These are phyloP conservation scores for Chrysopa pallens DNA, from an alignment of 1,140 invertebrate species.

Conservation along the genomic window DNA sequence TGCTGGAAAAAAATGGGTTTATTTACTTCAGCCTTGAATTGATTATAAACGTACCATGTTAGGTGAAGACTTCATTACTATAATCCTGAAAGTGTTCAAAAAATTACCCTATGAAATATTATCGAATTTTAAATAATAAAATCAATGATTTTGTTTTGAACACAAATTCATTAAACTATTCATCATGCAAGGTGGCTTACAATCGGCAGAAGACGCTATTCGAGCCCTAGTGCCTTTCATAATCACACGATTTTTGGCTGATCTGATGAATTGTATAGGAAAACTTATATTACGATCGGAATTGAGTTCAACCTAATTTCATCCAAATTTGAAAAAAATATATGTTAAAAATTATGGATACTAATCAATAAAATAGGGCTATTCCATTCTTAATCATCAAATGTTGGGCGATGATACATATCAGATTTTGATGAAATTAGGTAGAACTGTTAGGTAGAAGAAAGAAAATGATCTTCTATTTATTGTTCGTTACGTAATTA, in stretches of 20 bases:
- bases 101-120: not conserved
- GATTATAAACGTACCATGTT: not conserved
- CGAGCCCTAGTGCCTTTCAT: constrained; percentile 24
- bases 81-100: not conserved
- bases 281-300: too few species aligned
- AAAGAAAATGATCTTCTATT: too few species aligned
- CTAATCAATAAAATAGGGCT: too few species aligned
- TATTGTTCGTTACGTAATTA: too few species aligned
- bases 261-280: constrained; percentile 1
- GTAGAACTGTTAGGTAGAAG: too few species aligned
- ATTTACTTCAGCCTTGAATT: not conserved
- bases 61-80: not conserved
- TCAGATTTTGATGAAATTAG: too few species aligned
- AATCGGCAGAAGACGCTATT: constrained; percentile 25
- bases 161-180: constrained; percentile 23
- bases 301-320: too few species aligned
- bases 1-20: not conserved
- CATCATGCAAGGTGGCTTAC: constrained; percentile 26
- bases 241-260: constrained; percentile 18
- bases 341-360: too few species aligned
- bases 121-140: not conserved
- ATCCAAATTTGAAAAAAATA: too few species aligned
- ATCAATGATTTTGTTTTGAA: constrained; percentile 17
- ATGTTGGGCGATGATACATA: too few species aligned
- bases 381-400: too few species aligned